Evolutionary conservation across 1,140 invertebrate genomes (phyloP).

Genomic region (Epicauta chinensis): DNA sequence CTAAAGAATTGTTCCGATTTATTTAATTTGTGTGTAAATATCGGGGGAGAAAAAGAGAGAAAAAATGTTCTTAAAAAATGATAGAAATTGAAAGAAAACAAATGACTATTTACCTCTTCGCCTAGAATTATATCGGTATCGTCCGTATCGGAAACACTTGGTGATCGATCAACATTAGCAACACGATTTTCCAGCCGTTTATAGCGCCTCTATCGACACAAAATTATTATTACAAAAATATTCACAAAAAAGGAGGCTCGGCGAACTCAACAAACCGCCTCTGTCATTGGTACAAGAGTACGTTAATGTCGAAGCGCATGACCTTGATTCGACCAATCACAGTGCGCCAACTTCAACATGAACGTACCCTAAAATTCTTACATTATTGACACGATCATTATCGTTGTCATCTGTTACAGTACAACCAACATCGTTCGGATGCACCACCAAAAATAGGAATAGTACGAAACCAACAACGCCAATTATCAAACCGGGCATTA

Average conservation of each 20-base stretch:
- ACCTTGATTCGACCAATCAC: too few relatives aligned
- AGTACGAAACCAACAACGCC: constrained; percentile 67
- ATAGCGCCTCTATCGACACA: constrained; percentile 28
- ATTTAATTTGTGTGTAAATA: background rate
- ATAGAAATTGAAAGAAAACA: too few relatives aligned
- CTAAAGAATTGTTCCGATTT: constrained; percentile 12
- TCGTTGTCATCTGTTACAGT: constrained; percentile 38
- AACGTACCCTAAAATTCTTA: too few relatives aligned
- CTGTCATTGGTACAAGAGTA: too few relatives aligned
- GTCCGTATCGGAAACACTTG: constrained; percentile 38
- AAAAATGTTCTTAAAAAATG: too few relatives aligned
- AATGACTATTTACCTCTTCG: constrained; percentile 41
- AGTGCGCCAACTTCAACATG: too few relatives aligned
- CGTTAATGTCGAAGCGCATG: too few relatives aligned
- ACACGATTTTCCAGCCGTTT: constrained; percentile 30
- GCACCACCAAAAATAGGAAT: constrained; percentile 79
- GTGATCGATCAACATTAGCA: constrained; percentile 25
- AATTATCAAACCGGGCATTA: constrained; percentile 86
- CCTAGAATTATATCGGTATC: constrained; percentile 40
- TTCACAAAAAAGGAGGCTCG: too few relatives aligned
- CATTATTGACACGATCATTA: background rate
- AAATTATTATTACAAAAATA: too few relatives aligned
- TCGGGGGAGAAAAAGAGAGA: background rate
- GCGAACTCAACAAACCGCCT: too few relatives aligned
- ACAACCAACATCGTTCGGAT: constrained; percentile 68